These are phyloP conservation scores for Pachycephus smyrnensis DNA, from an alignment of 2,888 invertebrate species.

Conservation along the genomic window DNA sequence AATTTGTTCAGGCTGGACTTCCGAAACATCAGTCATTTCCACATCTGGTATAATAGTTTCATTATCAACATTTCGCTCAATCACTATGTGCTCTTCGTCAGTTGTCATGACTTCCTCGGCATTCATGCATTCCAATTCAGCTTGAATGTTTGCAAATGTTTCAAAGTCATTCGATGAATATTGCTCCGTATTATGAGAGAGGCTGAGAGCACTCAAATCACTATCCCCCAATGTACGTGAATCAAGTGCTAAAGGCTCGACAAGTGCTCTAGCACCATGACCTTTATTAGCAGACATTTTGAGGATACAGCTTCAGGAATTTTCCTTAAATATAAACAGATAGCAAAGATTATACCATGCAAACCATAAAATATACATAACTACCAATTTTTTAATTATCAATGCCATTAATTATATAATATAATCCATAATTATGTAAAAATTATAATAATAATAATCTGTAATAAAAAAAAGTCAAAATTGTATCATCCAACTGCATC, in stretches of 20 bases:
- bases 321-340: background rate
- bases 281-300: slow-evolving; percentile 58
- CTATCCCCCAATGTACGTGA: slow-evolving; percentile 54
- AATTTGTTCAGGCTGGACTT: slow-evolving; percentile 56
- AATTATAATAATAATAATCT: background rate
- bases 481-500: background rate
- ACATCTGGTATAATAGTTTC: slow-evolving; percentile 57
- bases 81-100: slow-evolving; percentile 48
- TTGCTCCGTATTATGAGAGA: slow-evolving; percentile 53
- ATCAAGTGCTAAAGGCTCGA: slow-evolving; percentile 54
- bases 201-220: slow-evolving; percentile 56
- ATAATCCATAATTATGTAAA: background rate
- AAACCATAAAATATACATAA: background rate
- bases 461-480: background rate
- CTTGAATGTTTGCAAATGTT: slow-evolving; percentile 65
- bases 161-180: slow-evolving; percentile 63
- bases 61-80: slow-evolving; percentile 43
- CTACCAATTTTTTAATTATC: background rate
- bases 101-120: slow-evolving; percentile 63
- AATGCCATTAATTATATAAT: background rate
- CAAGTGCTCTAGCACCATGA: slow-evolving; percentile 52
- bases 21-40: slow-evolving; percentile 58
- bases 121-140: slow-evolving; percentile 65
- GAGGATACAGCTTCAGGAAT: background rate
- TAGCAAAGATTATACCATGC: background rate